Conservation (phyloP, 2,113 vertebrate genomes). For the Loxodonta africana region DNA sequence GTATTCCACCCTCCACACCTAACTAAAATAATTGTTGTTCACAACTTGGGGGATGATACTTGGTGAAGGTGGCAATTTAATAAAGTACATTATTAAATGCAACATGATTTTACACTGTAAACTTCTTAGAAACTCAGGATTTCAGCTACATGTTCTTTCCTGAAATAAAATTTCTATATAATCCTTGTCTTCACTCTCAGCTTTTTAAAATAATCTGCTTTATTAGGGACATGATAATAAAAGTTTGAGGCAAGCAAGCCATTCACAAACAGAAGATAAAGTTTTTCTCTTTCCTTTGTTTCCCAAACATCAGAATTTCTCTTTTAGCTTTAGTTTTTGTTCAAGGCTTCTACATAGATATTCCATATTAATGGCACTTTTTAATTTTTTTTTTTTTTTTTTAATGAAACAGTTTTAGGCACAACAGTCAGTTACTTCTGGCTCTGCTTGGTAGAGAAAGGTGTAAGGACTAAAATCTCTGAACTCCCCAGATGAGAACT, state of each 20-base stretch:
- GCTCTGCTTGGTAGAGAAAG: constrained; percentile 78
- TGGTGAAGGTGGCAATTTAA: constrained; percentile 66
- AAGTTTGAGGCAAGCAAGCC: constrained; percentile 9
- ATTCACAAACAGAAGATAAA: constrained; percentile 47
- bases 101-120: constrained; percentile 73
- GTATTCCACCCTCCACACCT: constrained; percentile 18
- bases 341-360: constrained; percentile 76
- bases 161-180: constrained; percentile 17
- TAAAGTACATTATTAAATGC: constrained; percentile 61
- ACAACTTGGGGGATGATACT: constrained; percentile 13
- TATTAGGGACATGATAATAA: not conserved
- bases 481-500: not conserved
- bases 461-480: constrained; percentile 53
- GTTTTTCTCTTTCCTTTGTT: not conserved
- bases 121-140: constrained; percentile 63
- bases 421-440: constrained; percentile 80
- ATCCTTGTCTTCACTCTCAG: constrained; percentile 48
- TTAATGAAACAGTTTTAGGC: constrained; percentile 79
- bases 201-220: constrained; percentile 7
- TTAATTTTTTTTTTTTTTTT: constrained; percentile 78
- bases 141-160: constrained; percentile 70
- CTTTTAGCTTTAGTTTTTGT: constrained; percentile 67
- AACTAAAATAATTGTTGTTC: constrained; percentile 27
- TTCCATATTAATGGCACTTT: constrained; percentile 89
- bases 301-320: constrained; percentile 32